Evolutionary conservation across 1,140 invertebrate genomes (phyloP), one percentile per base, ranked within the genome.

Genomic region (Macrosteles quadrilineatus): DNA sequence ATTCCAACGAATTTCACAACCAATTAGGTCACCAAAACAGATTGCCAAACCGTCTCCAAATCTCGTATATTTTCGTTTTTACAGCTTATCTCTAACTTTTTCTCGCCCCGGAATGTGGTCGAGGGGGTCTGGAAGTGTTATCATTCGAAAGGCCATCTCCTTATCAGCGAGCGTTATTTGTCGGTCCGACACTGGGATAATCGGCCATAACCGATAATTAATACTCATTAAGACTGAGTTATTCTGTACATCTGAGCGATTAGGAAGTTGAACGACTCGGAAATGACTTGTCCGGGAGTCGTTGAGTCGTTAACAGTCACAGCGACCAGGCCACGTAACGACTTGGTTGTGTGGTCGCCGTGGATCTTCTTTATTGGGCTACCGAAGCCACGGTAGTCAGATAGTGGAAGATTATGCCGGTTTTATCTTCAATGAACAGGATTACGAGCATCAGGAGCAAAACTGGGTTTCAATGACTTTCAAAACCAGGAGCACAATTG

Each of bases 281-380:
- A 50, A 43, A 59, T 59, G 53, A 65, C 64, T 70, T 64, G 59
- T 64, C 40, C 23, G 57, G 30, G 29, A 64, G 29, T 32, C 68
- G 29, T 2, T 27, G 59, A 36, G 59, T 59, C 59, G 59, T 27
- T 40, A 68, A 55, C 47, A 21, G 29, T 14, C 19, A 29, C 50
- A 50, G 36, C 57, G n/a, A n/a, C n/a, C n/a, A n/a, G n/a, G n/a
- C n/a, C n/a, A n/a, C 32, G 32, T 36, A 65, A 59, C 30, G 27
- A 43, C 40, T 29, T 53, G 67, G 2, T 29, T 9, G 30, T 55
- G 25, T 30, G 30, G 53, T 19, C 47, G 6, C 4, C 47, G 47
- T 50, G 4, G 4, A 36, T n/a, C n/a, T n/a, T n/a, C n/a, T n/a
- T n/a, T n/a, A n/a, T n/a, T n/a, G n/a, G n/a, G n/a, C n/a, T n/a